Evolutionary conservation across 2,797 vertebrate genomes (phyloP).

Genomic region (Micrastur ruficollis): DNA sequence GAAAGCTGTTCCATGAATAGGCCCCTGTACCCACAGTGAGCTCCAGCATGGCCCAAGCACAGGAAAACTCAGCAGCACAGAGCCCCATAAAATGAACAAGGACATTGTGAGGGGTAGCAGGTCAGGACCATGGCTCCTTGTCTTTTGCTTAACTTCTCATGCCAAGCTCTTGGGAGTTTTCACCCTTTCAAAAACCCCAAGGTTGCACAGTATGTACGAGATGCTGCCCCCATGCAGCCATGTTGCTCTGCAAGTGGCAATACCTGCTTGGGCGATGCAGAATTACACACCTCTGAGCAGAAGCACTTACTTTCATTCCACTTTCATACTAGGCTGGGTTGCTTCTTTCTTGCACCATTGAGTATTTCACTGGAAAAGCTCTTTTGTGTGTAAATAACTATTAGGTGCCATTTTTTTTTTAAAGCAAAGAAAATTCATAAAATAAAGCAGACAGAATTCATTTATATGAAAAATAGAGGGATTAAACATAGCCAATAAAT

Average conservation of each 20-base stretch:
- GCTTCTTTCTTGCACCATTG: background rate
- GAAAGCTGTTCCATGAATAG: background rate
- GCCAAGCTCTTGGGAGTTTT: background rate
- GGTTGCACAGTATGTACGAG: fast-evolving
- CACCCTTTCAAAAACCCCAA: background rate
- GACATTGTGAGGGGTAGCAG: background rate
- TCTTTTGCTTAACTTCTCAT: background rate
- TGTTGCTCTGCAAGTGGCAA: background rate
- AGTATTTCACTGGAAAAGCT: background rate
- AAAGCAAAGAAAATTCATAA: slow-evolving; percentile 38
- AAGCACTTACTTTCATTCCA: background rate
- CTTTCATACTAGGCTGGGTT: background rate
- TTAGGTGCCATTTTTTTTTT: background rate
- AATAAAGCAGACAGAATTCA: slow-evolving; percentile 44
- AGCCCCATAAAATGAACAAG: fast-evolving
- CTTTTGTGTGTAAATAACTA: slow-evolving; percentile 48
- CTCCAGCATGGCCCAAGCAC: fast-evolving
- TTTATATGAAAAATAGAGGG: slow-evolving; percentile 53
- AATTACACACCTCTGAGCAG: background rate
- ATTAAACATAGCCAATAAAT: slow-evolving; percentile 44
- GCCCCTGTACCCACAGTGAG: fast-evolving
- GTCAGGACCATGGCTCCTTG: background rate
- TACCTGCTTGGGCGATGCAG: background rate
- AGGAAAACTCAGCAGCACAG: background rate
- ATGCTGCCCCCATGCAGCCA: fast-evolving